Evolutionary conservation across 1,140 invertebrate genomes (phyloP).

Genomic region (Lamellibrachia luymesi): DNA sequence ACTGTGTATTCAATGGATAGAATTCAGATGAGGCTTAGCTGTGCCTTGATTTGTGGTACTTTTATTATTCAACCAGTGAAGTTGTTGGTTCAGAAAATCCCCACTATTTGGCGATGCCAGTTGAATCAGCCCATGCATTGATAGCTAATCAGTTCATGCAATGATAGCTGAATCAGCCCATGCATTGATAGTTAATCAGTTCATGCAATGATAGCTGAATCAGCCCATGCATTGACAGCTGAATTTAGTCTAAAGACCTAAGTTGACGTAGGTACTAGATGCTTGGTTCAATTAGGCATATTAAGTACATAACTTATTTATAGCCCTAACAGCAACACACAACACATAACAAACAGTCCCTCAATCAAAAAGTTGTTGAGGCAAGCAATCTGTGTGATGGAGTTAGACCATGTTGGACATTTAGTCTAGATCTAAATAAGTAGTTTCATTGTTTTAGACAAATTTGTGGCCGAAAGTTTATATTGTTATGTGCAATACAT

Average conservation of each 20-base stretch:
- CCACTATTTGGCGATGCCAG: background rate
- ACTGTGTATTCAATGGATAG: background rate
- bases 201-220: background rate
- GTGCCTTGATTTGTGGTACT: too few relatives aligned
- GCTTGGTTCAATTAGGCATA: background rate
- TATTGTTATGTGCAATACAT: constrained; percentile 1
- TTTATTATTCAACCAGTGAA: too few relatives aligned
- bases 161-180: background rate
- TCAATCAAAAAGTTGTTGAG: background rate
- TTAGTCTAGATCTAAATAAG: background rate
- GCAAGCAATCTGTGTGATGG: background rate
- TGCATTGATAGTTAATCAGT: too few relatives aligned
- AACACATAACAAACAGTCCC: background rate
- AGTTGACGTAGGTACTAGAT: background rate
- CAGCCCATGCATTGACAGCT: background rate
- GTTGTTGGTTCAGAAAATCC: background rate
- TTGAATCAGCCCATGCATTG: background rate
- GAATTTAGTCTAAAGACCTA: background rate
- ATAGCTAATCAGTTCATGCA: too few relatives aligned
- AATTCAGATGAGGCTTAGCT: too few relatives aligned
- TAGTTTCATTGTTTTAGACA: background rate
- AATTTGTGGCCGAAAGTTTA: background rate
- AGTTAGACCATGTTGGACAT: background rate
- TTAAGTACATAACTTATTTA: background rate
- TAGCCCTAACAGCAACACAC: background rate